Base-by-base conservation (phyloP, 2,113 vertebrate species). In the Indicator maculatus region DNA sequence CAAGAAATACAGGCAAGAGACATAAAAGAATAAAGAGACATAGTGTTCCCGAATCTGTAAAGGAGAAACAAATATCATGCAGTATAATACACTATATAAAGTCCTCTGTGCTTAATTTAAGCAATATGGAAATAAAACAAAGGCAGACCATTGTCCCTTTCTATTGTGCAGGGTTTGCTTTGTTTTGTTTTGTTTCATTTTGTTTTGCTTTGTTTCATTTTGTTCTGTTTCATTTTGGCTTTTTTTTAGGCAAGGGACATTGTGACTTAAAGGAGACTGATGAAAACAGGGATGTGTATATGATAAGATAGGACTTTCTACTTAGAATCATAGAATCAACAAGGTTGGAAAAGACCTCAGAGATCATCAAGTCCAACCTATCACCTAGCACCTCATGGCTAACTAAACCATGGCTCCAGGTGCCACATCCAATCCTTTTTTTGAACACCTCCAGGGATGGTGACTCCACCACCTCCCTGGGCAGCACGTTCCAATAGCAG, bases 1-100 rank as follows among this genome's bases (percentile, higher is more conserved):
- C 95, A 95, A 94, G 84, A 96, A 92, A 91, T 27, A 89, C 75
- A 85, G 30, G 39, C 41, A 47, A 84, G 78, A 88, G n/a, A 80
- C 78, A 50, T 66, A 73, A 81, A 88, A 93, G 66, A 93, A 91
- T 91, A 63, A 79, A 95, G 74, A 92, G 24, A 89, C 78, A 82
- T 45, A 94, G 66, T 87, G 78, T 94, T 93, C 81, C 33, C 47
- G 59, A 92, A 28, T 45, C n/a, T 77, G 82, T 79, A 67, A 95
- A 85, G 64, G 38, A 88, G 91, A 94, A 96, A 95, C 66, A 92
- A 96, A 50, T 84, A 89, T 83, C 30, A 66, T 66, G 63, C 17
- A 76, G 39, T 56, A 61, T 36, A 81, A 77, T 79, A 72, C 55
- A 86, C 59, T 76, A 75, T 38, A 63, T 83, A 58, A 79, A 71